Evolutionary conservation across 2,113 vertebrate species (phyloP).

Genomic region (Sceloporus tristichus): DNA sequence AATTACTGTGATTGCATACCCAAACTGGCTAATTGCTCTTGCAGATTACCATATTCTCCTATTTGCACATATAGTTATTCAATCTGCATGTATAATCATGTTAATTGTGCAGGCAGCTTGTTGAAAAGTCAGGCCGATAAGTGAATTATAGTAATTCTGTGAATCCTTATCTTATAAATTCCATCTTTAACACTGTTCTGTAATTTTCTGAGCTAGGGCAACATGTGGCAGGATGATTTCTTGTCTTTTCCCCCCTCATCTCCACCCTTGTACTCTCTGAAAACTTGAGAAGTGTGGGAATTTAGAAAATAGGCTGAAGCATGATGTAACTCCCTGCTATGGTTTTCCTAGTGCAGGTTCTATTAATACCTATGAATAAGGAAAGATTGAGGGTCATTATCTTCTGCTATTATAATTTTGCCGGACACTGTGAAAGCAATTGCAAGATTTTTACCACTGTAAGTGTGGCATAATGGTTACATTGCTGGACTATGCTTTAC

Average conservation of each 20-base stretch:
- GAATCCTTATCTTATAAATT: constrained; percentile 46
- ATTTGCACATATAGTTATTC: constrained; percentile 70
- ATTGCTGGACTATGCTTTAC: no score
- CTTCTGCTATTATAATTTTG: background rate
- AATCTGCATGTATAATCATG: constrained; percentile 59
- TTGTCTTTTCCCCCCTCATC: background rate
- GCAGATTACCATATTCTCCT: constrained; percentile 73
- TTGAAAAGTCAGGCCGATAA: constrained; percentile 32
- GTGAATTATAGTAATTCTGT: constrained; percentile 64
- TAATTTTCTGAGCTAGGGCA: constrained; percentile 39
- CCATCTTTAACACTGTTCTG: constrained; percentile 10
- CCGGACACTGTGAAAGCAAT: constrained; percentile 1
- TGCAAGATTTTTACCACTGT: background rate
- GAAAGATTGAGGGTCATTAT: constrained; percentile 6
- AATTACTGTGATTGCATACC: constrained; percentile 76
- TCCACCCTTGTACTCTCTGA: accelerated
- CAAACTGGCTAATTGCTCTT: constrained; percentile 75
- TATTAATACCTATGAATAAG: background rate
- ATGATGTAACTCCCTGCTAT: background rate
- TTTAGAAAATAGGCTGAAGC: background rate
- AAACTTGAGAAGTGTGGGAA: background rate
- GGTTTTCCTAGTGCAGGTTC: background rate
- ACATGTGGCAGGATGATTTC: background rate
- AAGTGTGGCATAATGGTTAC: background rate
- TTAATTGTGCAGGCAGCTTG: constrained; percentile 53